Base-by-base conservation (phyloP, 2,797 vertebrate species). In the Karalla daura region DNA sequence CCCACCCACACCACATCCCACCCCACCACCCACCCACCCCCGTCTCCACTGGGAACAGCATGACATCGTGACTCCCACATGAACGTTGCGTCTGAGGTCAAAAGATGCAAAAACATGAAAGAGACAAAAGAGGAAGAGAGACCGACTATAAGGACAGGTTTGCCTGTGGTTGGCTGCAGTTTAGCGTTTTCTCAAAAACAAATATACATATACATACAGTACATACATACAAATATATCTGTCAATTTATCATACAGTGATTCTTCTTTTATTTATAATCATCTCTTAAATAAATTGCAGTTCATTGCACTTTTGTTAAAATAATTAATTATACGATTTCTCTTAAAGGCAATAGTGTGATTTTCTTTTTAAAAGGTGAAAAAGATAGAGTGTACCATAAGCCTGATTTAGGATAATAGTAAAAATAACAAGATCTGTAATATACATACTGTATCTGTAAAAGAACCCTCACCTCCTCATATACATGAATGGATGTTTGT, bases 271-370 rank as follows among this genome's bases (percentile, higher is more conserved):
- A 82, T 88, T 88, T 70, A 89, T 93, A 93, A 94, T 95, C 92
- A 94, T 92, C 83, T 91, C 90, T 93, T 94, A 93, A 94, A 94
- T 94, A 95, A 91, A 92, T 79, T 86, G 83, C 72, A 36, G 72
- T 90, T 93, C 93, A 94, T 95, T 94, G 94, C 93, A 95, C 93
- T 90, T n/a, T 89, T 93, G 93, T 94, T 94, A 94, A 94, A 93
- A 92, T 92, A 93, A 93, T 93, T 92, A 93, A 93, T 86, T 90
- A 87, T 80, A 86, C 76, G 88, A 90, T 89, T 92, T 90, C 73
- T 91, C 84, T 92, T 89, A 91, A 93, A 94, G 91, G 93, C 92
- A 94, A 92, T 91, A 90, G 87, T 88, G 91, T 93, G 93, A 94
- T 93, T 86, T 83, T 80, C n/a, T n/a, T n/a, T 90, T 92, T 91